Evolutionary conservation across 2,797 vertebrate genomes (phyloP).

Genomic region (Hippopotamyrus pictus): DNA sequence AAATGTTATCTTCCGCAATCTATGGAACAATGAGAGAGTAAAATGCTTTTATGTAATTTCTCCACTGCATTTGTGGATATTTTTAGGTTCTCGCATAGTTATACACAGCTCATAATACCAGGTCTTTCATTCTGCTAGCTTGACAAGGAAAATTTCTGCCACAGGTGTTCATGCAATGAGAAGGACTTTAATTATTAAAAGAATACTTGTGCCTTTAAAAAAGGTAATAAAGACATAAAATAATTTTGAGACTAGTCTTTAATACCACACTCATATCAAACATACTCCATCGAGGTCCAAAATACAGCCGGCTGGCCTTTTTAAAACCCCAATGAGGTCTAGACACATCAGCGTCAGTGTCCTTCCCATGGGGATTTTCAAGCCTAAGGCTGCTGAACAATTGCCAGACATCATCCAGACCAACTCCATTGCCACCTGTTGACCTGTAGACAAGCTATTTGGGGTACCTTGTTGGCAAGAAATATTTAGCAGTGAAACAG

Average conservation of each 20-base stretch:
- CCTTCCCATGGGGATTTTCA: neutral
- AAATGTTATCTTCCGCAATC: neutral
- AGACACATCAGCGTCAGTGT: neutral
- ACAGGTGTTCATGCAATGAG: neutral
- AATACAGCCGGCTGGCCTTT: neutral
- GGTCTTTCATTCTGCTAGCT: neutral
- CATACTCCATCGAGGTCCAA: neutral
- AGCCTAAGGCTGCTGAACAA: neutral
- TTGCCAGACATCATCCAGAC: neutral
- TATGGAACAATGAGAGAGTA: neutral
- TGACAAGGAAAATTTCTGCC: neutral
- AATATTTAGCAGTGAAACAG: slow-evolving; percentile 1
- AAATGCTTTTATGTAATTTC: neutral
- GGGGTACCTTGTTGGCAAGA: neutral
- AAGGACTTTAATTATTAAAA: neutral
- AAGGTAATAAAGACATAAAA: neutral
- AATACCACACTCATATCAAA: neutral
- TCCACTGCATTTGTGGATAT: neutral
- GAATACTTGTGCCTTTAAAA: neutral
- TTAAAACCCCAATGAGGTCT: neutral
- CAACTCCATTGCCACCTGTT: neutral
- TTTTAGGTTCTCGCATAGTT: neutral
- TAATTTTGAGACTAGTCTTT: neutral
- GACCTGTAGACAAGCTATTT: neutral
- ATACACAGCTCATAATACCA: neutral